Evolutionary conservation across 2,113 vertebrate genomes (phyloP), one percentile per base, ranked within the genome.

Genomic region (Petromus typicus): DNA sequence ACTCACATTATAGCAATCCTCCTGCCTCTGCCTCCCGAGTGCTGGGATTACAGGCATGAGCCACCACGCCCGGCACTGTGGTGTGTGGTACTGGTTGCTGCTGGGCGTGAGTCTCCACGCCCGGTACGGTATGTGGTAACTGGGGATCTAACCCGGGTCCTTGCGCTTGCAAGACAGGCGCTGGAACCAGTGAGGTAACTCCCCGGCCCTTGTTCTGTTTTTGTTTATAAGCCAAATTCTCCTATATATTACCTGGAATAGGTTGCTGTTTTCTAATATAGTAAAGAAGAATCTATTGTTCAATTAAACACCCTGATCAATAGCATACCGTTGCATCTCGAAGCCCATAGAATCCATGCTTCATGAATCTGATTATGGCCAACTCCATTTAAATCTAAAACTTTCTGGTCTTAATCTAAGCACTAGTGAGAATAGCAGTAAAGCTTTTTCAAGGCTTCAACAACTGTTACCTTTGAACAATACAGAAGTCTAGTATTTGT

Each of bases 171-270:
- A n/a, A n/a, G n/a, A n/a, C n/a, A n/a, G n/a, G n/a, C n/a, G n/a
- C n/a, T n/a, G n/a, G n/a, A n/a, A n/a, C n/a, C n/a, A n/a, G n/a
- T n/a, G n/a, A n/a, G n/a, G n/a, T n/a, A n/a, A n/a, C n/a, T n/a
- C n/a, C n/a, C n/a, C n/a, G n/a, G n/a, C n/a, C n/a, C n/a, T n/a
- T n/a, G n/a, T n/a, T n/a, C 48, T 79, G 23, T 93, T 91, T 79
- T 94, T 82, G 61, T 34, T 91, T 79, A 89, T 57, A 81, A 71
- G 63, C 57, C 71, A 73, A 94, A 86, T 71, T 63, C 30, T 89
- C 18, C 66, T 14, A 25, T 1, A 9, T 57, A 59, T 30, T 76
- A 22, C 61, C n/a, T 61, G 48, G 40, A 87, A 14, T 43, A 69
- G 40, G n/a, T 40, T 56, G 30, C 67, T 66, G 1, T 78, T 93